Evolutionary conservation across 2,888 invertebrate genomes (phyloP), one percentile per base, ranked within the genome.

Genomic region (Ennomos quercinarius): DNA sequence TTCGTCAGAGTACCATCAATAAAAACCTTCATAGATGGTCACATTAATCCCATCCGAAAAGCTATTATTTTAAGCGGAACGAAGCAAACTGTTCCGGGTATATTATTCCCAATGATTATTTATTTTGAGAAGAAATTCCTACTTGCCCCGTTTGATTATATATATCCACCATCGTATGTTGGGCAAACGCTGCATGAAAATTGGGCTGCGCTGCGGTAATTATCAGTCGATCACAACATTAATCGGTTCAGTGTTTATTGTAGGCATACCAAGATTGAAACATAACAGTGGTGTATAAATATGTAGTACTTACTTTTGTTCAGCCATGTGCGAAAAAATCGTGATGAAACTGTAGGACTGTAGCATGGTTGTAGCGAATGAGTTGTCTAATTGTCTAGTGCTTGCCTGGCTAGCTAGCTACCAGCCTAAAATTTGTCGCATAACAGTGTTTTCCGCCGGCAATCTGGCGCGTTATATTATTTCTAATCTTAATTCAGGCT

Each of bases 61-160:
- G 56, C n/a, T 68, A 68, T 68, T 66, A 63, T 66, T 64, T 59
- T 55, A 68, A 61, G 40, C 57, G 61, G 68, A 68, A 67, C 65
- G 66, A 49, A 54, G 63, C 61, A 67, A 71, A 70, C 63, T 64
- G 70, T 80, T 78, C 76, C 77, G 74, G 72, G 74, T 80, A 73
- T 78, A 73, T 70, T 64, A 63, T 76, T 78, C 59, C 73, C 57
- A 46, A 60, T 66, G 63, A 70, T 74, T 64, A 61, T 71, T 70
- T 73, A 73, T 76, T 72, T 76, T 61, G 42, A 61, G 68, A 73
- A 51, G 52, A 52, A 48, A 70, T 67, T 61, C 63, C 54, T 37
- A 55, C 51, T 55, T 61, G 57, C 58, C 61, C 56, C 49, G 54
- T 64, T 58, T 57, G 61, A 68, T 63, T 65, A 54, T 64, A 64